phyloP scores from a whole-genome alignment of 37 sponge, comb jelly and placozoan genomes.

The Halisarca cf. caerulea region DNA sequence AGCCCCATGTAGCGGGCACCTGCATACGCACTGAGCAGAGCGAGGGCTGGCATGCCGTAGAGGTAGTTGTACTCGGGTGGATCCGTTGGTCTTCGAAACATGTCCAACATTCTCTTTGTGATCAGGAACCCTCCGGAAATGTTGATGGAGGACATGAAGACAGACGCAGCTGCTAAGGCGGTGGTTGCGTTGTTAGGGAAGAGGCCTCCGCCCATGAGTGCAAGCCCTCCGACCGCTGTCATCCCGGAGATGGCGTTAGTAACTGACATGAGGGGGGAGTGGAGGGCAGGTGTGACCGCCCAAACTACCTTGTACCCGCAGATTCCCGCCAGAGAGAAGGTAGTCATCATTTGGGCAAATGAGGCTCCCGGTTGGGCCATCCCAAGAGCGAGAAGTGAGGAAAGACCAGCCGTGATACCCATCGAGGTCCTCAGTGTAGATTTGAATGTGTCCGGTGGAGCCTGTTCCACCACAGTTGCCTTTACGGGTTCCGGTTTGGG shows the following conservation, averaged over 20 bases:
- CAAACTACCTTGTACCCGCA: conserved; percentile 95
- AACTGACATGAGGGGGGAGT: conserved; percentile 97
- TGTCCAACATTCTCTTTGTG: conserved; percentile 94
- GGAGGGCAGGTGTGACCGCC: conserved; percentile 94
- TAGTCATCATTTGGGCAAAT: conserved; percentile 87
- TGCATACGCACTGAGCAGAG: conserved; percentile 81
- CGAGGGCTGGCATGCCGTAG: conserved; percentile 83
- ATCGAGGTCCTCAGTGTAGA: conserved; percentile 56
- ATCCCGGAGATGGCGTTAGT: conserved; percentile 97
- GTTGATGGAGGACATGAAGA: conserved; percentile 94
- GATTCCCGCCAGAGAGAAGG: conserved; percentile 85
- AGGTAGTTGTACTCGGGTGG: conserved; percentile 91
- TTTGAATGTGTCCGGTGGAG: conserved; percentile 49
- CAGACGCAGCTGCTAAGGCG: conserved; percentile 80
- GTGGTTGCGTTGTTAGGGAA: conserved; percentile 72
- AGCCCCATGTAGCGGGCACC: conserved; percentile 72
- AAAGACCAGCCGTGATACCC: conserved; percentile 77
- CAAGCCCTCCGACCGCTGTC: conserved; percentile 91
- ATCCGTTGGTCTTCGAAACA: conserved; percentile 88
- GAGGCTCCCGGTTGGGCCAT: conserved; percentile 74
- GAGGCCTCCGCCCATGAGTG: conserved; percentile 86
- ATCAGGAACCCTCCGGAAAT: conserved; percentile 95
- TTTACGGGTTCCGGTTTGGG: conserved; percentile 49
- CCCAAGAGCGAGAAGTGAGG: conserved; percentile 71
- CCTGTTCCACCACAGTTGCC: conserved; percentile 56